Percentiles rank a stretch among this genome's conserved stretches.
phyloP scores from a whole-genome alignment of 2,113 vertebrate genomes.

The Passer domesticus region DNA sequence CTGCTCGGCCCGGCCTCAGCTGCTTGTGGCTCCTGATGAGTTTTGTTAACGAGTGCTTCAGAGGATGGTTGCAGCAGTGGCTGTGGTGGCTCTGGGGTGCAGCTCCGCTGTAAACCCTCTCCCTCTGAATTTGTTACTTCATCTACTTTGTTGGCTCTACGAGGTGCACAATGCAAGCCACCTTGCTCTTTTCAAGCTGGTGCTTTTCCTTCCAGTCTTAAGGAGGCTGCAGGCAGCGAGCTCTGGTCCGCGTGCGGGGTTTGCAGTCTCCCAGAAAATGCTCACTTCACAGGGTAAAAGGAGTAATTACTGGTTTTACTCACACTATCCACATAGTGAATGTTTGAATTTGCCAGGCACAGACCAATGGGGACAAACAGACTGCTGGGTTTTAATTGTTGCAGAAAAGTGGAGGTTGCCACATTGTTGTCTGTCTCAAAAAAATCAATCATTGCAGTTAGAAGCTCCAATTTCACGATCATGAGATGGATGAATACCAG shows the following conservation, averaged over 20 bases:
- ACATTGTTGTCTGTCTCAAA: not conserved
- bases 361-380: not conserved
- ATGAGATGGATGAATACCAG: not conserved
- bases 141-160: rapidly evolving
- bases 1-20: constrained; percentile 75
- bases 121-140: not conserved
- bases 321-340: rapidly evolving
- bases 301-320: not conserved
- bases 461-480: not conserved
- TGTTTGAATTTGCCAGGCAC: not conserved
- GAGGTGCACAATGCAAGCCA: not conserved
- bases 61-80: constrained; percentile 20
- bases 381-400: not conserved
- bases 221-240: not conserved
- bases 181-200: rapidly evolving
- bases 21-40: constrained; percentile 66
- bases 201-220: not conserved
- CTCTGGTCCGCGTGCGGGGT: not conserved
- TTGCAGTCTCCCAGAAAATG: not conserved
- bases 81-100: not conserved
- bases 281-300: not conserved
- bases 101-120: not conserved
- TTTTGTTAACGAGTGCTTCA: constrained; percentile 79
- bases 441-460: not conserved
- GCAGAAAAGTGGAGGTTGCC: not conserved